phyloP scores from a whole-genome alignment of 2,888 invertebrate species.

The Cephus rjabovi region DNA sequence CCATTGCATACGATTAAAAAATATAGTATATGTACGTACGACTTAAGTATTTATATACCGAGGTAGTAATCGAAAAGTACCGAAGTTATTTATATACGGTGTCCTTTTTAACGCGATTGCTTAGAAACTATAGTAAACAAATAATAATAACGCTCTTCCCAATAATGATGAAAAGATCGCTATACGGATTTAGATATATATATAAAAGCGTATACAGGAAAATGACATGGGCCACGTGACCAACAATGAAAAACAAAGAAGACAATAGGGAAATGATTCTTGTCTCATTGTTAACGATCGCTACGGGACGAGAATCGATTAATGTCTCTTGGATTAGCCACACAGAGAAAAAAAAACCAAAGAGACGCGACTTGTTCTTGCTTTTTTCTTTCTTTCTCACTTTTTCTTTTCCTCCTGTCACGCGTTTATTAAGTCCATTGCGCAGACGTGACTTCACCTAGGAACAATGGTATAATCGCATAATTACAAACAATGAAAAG shows the following conservation, averaged over 20 bases:
- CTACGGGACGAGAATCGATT: neutral
- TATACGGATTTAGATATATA: neutral
- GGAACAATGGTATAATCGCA: neutral
- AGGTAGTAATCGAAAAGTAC: conserved; percentile 15
- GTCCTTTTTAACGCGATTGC: conserved; percentile 25
- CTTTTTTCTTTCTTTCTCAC: neutral
- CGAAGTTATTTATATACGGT: conserved; percentile 9
- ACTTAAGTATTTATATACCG: conserved; percentile 35
- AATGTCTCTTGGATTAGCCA: neutral
- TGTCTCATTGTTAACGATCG: neutral
- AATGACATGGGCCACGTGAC: neutral
- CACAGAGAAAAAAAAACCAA: neutral
- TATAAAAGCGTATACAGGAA: conserved; percentile 1
- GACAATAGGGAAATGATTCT: neutral
- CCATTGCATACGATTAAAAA: neutral
- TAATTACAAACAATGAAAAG: neutral
- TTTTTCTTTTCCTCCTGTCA: neutral
- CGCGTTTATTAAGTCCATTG: neutral
- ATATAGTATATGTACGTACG: conserved; percentile 6
- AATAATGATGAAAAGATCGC: neutral
- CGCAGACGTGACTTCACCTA: neutral
- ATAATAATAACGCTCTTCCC: neutral
- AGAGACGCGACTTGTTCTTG: neutral
- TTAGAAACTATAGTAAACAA: neutral
- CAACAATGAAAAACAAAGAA: neutral